A percentile compares a stretch with the other conserved stretches of the same genome.
These are phyloP conservation scores for Leptopilina clavipes DNA, from an alignment of 1,140 invertebrate species.

Conservation along the genomic window DNA sequence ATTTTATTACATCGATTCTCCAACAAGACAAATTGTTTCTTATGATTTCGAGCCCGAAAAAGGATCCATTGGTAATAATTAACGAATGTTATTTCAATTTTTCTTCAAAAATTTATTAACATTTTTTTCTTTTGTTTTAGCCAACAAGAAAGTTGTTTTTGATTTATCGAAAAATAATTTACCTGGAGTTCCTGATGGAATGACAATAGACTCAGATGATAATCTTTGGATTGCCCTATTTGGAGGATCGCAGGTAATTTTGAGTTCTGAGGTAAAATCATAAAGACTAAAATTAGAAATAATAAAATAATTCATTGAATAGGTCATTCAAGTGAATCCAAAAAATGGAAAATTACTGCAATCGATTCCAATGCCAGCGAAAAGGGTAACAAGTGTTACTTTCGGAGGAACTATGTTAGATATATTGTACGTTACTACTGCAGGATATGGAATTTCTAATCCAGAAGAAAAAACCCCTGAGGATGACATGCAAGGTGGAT, in stretches of 20 bases:
- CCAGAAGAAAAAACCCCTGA: conserved; percentile 69
- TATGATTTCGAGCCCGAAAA: conserved; percentile 77
- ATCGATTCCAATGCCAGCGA: conserved; percentile 80
- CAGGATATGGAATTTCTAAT: conserved; percentile 66
- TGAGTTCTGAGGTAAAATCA: background rate
- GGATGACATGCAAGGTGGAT: conserved; percentile 2
- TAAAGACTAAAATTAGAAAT: too few relatives aligned
- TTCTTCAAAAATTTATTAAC: conserved; percentile 57
- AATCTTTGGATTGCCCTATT: conserved; percentile 80
- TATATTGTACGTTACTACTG: conserved; percentile 75
- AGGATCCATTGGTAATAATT: conserved; percentile 72
- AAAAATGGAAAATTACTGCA: conserved; percentile 75
- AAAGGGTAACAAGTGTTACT: conserved; percentile 77
- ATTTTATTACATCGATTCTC: conserved; percentile 87
- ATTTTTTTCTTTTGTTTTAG: conserved; percentile 57
- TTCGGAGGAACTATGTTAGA: conserved; percentile 78
- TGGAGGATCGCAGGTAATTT: conserved; percentile 73
- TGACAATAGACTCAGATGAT: conserved; percentile 79
- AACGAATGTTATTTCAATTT: conserved; percentile 46
- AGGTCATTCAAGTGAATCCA: conserved; percentile 77
- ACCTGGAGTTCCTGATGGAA: conserved; percentile 78
- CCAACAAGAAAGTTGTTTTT: conserved; percentile 70
- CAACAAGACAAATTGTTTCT: conserved; percentile 79
- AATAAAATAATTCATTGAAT: conserved; percentile 39
- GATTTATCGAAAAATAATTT: conserved; percentile 68